Evolutionary conservation across 2,113 vertebrate genomes (phyloP), one percentile per base, ranked within the genome.

Genomic region (Hippocampus comes): DNA sequence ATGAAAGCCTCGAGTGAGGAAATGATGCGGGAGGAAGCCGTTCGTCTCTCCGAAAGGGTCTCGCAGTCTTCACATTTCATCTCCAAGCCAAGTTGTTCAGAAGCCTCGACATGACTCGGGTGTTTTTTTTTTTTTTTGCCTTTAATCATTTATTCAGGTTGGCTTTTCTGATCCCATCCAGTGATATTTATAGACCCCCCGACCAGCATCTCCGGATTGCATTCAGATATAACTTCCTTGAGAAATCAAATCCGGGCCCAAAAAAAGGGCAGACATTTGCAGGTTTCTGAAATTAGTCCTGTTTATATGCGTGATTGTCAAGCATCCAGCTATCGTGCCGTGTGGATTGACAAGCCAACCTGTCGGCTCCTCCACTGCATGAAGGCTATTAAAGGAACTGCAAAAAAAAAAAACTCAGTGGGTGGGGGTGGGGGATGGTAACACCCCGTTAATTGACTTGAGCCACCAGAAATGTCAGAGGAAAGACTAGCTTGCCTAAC

Each of bases 71-170:
- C 14, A 25, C 27, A 34, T 15, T 61, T 61, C 17, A 59, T 34
- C 27, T 61, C 27, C 7, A 9, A 61, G 59, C 25, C 27, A 34
- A 34, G 27, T 27, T 61, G 59, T 34, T 61, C 59, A 61, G 27
- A 61, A 20, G 59, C 59, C 59, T 34, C 34, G 59, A 61, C 59
- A 61, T 61, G 59, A 61, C 15, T 61, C 59, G 34, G 48, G 18
- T 51, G 18, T 20, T 0, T 61, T 18, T 61, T 34, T 34, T 23
- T 61, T 5, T 34, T 34, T 18, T 27, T 34, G 59, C 59, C 59
- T 61, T 61, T 61, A 61, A 61, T 61, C 59, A 34, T 61, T 61
- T 61, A 61, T 61, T 61, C 59, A 61, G 59, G 15, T 61, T 61
- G 27, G 27, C 14, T 34, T 61, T 61, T 61, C 59, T 61, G 59